Base-by-base conservation (phyloP, 2,113 vertebrate species). In the Setophaga petechia region DNA sequence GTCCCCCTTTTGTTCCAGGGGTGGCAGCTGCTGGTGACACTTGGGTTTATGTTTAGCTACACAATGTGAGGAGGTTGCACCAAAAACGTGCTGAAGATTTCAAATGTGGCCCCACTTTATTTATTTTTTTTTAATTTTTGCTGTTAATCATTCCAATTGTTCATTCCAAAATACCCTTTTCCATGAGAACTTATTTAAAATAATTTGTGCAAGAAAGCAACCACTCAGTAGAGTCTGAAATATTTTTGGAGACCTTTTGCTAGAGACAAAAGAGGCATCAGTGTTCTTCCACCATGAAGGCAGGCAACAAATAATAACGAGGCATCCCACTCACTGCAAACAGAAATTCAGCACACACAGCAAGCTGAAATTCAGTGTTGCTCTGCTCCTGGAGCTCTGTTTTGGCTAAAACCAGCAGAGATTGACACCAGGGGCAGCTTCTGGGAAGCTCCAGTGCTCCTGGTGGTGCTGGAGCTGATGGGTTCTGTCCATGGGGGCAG, bases 1-100 rank as follows among this genome's bases (percentile, higher is more conserved):
- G 28, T 24, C 2, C 23, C 16, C 2, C 9, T 9, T 0, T 59
- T 72, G 27, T 69, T 5, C n/a, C 16, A 1, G 25, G 49, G 27
- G 14, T 46, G 84, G 75, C 58, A 88, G 76, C 94, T 92, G 83
- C 58, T 58, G 31, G 1, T 77, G 89, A 13, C 37, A 13, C 65
- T 69, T 21, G n/a, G 43, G 2, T 73, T 96, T 44, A 2, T 59
- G 44, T 85, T 85, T 10, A 49, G 61, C 54, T 57, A 12, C 78
- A 79, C 59, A 9, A 5, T 9, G 5, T 24, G 52, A 65, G 54
- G 49, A 44, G 44, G 23, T 84, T 52, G 13, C 27, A 39, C 57
- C 72, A 52, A 59, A 57, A 51, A 14, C 1, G 2, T 52, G 10
- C 21, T 54, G 52, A 30, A 54, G 52, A 54, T 54, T 54, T 31